A percentile compares a stretch with the other conserved stretches of the same genome.
These are phyloP conservation scores for Labeo rohita DNA, from an alignment of 2,113 vertebrate species.

Conservation along the genomic window DNA sequence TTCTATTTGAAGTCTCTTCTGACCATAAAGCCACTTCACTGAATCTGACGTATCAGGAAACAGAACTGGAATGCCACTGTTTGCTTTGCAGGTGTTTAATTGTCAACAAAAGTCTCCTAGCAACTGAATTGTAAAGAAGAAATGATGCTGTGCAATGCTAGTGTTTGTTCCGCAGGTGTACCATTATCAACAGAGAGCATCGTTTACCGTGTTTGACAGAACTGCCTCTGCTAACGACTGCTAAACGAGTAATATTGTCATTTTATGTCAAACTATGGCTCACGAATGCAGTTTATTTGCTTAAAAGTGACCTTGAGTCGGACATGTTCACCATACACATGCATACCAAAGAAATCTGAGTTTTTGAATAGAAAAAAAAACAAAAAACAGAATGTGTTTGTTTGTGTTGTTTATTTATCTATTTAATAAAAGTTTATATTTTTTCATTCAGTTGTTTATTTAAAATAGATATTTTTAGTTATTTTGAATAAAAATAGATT, in stretches of 20 bases:
- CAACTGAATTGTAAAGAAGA: background rate
- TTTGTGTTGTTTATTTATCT: background rate
- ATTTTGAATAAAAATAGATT: too few species aligned
- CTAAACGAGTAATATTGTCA: background rate
- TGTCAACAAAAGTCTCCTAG: slow-evolving; percentile 1
- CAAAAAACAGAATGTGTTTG: background rate
- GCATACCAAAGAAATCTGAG: background rate
- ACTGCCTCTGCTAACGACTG: background rate
- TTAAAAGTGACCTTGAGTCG: background rate
- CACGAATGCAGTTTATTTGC: background rate
- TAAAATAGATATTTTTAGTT: too few species aligned
- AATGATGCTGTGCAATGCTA: background rate
- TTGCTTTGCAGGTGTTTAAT: background rate
- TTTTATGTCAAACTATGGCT: background rate
- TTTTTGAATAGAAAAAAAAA: background rate
- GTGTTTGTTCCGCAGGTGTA: background rate
- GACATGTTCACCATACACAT: background rate
- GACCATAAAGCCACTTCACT: background rate
- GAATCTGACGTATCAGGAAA: background rate
- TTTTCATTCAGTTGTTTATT: too few species aligned
- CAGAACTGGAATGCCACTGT: background rate
- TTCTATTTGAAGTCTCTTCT: background rate
- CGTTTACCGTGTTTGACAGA: background rate
- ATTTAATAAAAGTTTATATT: too few species aligned
- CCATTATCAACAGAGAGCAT: background rate